A percentile compares a stretch with the other conserved stretches of the same genome.
Conservation (phyloP, 2,113 vertebrate genomes). For the Macquaria australasica region DNA sequence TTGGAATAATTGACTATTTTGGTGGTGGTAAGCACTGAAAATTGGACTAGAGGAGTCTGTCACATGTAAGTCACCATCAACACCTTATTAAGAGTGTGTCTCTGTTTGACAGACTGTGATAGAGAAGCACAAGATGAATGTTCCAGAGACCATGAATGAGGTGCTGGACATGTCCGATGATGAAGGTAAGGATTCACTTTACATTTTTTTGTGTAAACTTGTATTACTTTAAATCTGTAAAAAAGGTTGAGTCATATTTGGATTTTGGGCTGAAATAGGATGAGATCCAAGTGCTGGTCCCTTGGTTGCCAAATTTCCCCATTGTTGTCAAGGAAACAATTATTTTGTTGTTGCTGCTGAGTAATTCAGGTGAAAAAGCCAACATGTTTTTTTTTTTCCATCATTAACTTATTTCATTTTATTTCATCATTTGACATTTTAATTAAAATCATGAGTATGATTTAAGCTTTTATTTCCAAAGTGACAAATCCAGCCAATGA, state of each 20-base stretch:
- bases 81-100: background rate
- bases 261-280: background rate
- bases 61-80: background rate
- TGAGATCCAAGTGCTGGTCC: background rate
- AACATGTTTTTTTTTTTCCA: background rate
- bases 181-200: slow-evolving; percentile 87
- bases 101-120: slow-evolving; percentile 89
- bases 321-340: background rate
- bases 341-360: slow-evolving; percentile 22
- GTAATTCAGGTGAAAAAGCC: background rate
- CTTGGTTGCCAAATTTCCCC: background rate
- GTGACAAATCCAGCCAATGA: background rate
- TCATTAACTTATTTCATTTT: slow-evolving; percentile 11
- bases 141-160: slow-evolving; percentile 99
- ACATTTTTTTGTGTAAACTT: background rate
- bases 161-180: slow-evolving; percentile 99
- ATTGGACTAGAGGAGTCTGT: background rate
- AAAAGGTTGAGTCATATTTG: slow-evolving; percentile 17
- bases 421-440: slow-evolving; percentile 25
- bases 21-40: background rate
- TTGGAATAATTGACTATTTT: background rate
- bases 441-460: background rate
- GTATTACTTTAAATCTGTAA: background rate
- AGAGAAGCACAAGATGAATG: slow-evolving; percentile 99
- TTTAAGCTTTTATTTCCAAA: background rate